phyloP scores from a whole-genome alignment of 1,140 invertebrate genomes.

The Aricia agestis region DNA sequence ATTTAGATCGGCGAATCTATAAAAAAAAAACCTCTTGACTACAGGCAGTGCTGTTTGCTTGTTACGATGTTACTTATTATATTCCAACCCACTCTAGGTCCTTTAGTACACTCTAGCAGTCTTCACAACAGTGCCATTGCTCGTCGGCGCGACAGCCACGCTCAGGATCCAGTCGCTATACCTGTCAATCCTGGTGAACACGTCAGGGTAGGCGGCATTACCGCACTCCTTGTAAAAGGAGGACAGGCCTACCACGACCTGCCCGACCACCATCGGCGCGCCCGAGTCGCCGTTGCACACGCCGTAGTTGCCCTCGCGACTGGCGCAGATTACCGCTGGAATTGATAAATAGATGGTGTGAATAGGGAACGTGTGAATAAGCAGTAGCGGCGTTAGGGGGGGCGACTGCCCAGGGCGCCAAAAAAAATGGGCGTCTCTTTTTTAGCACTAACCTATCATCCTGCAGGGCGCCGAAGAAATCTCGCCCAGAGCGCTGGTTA shows the following conservation, averaged over 20 bases:
- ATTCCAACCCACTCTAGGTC: too few species aligned
- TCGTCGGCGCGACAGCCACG: slow-evolving; percentile 22
- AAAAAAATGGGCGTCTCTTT: too few species aligned
- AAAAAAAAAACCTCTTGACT: too few species aligned
- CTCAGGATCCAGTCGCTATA: slow-evolving; percentile 49
- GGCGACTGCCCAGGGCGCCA: too few species aligned
- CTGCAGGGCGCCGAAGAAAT: too few species aligned
- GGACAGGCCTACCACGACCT: slow-evolving; percentile 40
- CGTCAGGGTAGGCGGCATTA: slow-evolving; percentile 35
- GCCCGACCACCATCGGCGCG: slow-evolving; percentile 43
- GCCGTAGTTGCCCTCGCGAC: slow-evolving; percentile 26
- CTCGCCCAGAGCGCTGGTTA: too few species aligned
- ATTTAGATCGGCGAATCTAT: too few species aligned
- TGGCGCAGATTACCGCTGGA: slow-evolving; percentile 47
- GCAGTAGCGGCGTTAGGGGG: too few species aligned
- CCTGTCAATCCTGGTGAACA: slow-evolving; percentile 48
- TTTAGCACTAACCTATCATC: too few species aligned
- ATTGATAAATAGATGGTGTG: slow-evolving; percentile 1
- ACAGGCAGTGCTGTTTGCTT: too few species aligned
- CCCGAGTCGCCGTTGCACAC: slow-evolving; percentile 50
- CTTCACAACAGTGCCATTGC: slow-evolving; percentile 10
- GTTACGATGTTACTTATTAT: too few species aligned
- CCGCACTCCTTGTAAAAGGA: slow-evolving; percentile 43
- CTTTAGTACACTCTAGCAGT: slow-evolving; percentile 6
- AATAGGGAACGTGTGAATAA: too few species aligned